phyloP scores from a whole-genome alignment of 2,113 vertebrate species.

The Callipepla squamata region DNA sequence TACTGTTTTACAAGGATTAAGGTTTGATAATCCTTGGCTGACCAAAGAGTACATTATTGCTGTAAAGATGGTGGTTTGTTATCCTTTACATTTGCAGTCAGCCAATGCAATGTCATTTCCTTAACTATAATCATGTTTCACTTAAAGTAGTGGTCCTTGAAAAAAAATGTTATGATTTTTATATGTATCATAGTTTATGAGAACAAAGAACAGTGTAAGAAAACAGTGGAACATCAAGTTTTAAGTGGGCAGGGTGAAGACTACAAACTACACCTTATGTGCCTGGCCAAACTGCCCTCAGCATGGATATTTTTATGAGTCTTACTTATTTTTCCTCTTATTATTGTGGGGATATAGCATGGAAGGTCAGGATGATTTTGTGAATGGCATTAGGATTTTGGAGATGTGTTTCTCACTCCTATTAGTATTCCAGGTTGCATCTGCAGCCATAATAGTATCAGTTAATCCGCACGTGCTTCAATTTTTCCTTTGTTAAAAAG shows the following conservation, averaged over 20 bases:
- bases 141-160: neutral
- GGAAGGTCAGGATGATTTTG: neutral
- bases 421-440: slow-evolving; percentile 1
- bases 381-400: neutral
- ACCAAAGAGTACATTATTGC: neutral
- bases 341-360: neutral
- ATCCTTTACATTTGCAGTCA: neutral
- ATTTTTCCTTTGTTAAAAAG: slow-evolving; percentile 18
- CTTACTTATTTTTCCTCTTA: neutral
- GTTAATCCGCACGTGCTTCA: slow-evolving; percentile 2
- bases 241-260: slow-evolving; percentile 3
- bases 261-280: neutral
- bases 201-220: neutral
- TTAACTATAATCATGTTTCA: neutral
- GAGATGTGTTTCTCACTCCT: neutral
- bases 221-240: slow-evolving; percentile 1
- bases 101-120: neutral
- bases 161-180: neutral
- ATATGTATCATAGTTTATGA: neutral
- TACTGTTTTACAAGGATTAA: neutral
- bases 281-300: neutral
- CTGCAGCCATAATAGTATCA: neutral
- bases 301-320: neutral
- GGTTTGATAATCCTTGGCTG: neutral
- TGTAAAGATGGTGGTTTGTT: neutral